Evolutionary conservation across 2,113 vertebrate species (phyloP).

Genomic region (Oryzias woworae): DNA sequence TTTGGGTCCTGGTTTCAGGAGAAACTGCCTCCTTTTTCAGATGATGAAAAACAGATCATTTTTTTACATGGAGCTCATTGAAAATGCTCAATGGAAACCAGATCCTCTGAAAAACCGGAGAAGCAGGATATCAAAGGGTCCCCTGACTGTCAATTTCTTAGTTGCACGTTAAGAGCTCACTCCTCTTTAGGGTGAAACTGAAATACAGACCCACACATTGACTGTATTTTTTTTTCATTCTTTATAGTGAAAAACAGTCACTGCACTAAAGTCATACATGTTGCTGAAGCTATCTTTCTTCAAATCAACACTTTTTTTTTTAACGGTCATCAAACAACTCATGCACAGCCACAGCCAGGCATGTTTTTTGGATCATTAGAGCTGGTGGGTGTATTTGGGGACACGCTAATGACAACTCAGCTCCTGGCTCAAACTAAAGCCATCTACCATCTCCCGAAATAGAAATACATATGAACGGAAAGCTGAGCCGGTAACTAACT

Average conservation of each 20-base stretch:
- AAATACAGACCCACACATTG: slow-evolving; percentile 9
- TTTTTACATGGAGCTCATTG: slow-evolving; percentile 57
- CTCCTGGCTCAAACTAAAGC: slow-evolving; percentile 58
- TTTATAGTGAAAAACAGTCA: slow-evolving; percentile 34
- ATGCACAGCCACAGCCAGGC: slow-evolving; percentile 55
- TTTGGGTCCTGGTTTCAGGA: slow-evolving; percentile 40
- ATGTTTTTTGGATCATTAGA: slow-evolving; percentile 71
- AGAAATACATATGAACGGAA: slow-evolving; percentile 19
- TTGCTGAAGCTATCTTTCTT: slow-evolving; percentile 49
- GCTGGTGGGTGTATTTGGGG: slow-evolving; percentile 64
- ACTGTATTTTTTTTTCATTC: slow-evolving; percentile 10
- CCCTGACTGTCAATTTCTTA: slow-evolving; percentile 62
- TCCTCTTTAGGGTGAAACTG: slow-evolving; percentile 55
- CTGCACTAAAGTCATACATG: slow-evolving; percentile 47
- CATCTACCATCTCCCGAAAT: slow-evolving; percentile 56
- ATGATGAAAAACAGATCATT: slow-evolving; percentile 69
- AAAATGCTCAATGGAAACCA: slow-evolving; percentile 64
- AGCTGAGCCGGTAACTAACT: slow-evolving; percentile 29
- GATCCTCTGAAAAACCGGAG: slow-evolving; percentile 61
- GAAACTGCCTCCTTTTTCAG: slow-evolving; percentile 43
- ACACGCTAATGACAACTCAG: slow-evolving; percentile 65
- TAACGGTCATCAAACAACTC: slow-evolving; percentile 57
- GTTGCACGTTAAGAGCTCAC: slow-evolving; percentile 67
- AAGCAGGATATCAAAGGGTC: slow-evolving; percentile 70
- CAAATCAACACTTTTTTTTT: slow-evolving; percentile 46